Percentiles rank a stretch among this genome's conserved stretches.
Evolutionary conservation across 2,113 vertebrate species (phyloP).

Genomic region (Sakesphorus luctuosus): DNA sequence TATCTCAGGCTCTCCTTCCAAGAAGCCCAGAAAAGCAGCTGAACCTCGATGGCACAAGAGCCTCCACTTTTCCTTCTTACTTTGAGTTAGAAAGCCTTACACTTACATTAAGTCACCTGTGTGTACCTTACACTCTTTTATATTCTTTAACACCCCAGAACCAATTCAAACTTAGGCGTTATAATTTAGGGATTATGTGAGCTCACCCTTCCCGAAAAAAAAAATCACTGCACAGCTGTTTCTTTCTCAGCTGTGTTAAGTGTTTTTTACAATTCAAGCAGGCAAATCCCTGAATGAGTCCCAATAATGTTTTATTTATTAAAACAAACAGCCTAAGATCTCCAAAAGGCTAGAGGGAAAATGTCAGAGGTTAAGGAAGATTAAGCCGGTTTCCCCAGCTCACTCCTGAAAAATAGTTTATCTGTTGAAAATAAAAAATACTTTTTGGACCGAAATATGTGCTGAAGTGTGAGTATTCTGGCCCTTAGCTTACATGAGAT

Average conservation of each 20-base stretch:
- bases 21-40: not conserved
- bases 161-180: not conserved
- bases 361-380: accelerated
- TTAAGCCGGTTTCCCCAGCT: accelerated
- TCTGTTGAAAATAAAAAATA: not conserved
- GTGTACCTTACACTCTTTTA: accelerated
- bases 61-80: not conserved
- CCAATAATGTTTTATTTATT: not conserved
- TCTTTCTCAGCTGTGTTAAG: not conserved
- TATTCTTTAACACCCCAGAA: not conserved
- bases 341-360: not conserved
- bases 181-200: not conserved
- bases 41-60: not conserved
- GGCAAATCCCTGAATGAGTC: not conserved
- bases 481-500: accelerated
- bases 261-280: accelerated
- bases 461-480: not conserved
- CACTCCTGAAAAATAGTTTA: accelerated
- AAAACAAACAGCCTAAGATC: not conserved
- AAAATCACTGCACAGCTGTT: not conserved
- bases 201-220: not conserved
- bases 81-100: not conserved
- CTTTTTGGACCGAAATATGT: not conserved
- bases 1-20: not conserved
- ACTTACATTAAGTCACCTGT: not conserved